These are phyloP conservation scores for Ochotona princeps DNA, from an alignment of 2,113 vertebrate species.

Conservation along the genomic window DNA sequence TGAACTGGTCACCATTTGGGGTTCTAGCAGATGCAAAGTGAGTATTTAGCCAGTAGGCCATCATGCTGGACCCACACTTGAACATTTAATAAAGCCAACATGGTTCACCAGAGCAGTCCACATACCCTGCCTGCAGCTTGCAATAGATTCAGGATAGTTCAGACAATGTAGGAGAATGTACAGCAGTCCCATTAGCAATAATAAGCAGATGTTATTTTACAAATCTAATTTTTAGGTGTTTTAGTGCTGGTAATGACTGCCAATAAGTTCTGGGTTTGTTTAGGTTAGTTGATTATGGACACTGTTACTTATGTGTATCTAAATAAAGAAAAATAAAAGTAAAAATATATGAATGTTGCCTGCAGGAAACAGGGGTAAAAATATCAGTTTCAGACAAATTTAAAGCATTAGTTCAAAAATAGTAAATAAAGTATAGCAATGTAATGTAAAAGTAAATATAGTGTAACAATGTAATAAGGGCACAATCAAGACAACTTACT, in stretches of 20 bases:
- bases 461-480: background rate
- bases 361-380: background rate
- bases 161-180: background rate
- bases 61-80: no score
- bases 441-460: background rate
- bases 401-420: background rate
- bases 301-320: background rate
- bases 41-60: no score
- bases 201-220: background rate
- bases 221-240: background rate
- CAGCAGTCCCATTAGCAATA: background rate
- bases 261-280: background rate
- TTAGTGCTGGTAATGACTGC: background rate
- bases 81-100: background rate
- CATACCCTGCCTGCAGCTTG: background rate
- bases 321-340: background rate
- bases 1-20: no score
- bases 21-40: no score
- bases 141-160: background rate
- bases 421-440: background rate
- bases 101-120: background rate
- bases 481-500: background rate
- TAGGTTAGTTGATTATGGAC: no score
- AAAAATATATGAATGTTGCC: background rate
- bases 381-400: background rate